A percentile compares a stretch with the other conserved stretches of the same genome.
Conservation (phyloP, 2,888 invertebrate species). For the Drosophila peninsularis region DNA sequence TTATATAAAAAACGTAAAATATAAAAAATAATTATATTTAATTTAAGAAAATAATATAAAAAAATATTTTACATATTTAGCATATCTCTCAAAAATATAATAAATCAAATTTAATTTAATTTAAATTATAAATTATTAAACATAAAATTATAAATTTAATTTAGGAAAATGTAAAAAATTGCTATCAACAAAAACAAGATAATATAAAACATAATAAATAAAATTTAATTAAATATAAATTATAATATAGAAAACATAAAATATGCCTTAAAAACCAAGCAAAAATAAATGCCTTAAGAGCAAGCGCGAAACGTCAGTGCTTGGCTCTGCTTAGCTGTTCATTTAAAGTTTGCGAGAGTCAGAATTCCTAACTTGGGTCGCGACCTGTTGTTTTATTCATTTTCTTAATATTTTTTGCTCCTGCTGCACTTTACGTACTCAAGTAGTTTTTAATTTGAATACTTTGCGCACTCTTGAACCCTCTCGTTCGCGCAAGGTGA, state of each 20-base stretch:
- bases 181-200: too few relatives aligned
- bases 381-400: constrained; percentile 31
- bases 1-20: too few relatives aligned
- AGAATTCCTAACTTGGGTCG: constrained; percentile 28
- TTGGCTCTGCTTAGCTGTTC: constrained; percentile 6
- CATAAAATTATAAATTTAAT: too few relatives aligned
- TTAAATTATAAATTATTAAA: not conserved
- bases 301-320: not conserved
- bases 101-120: not conserved
- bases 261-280: too few relatives aligned
- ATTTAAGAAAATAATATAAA: too few relatives aligned
- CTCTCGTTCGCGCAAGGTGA: constrained; percentile 13
- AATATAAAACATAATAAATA: too few relatives aligned
- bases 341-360: constrained; percentile 17
- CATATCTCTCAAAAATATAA: not conserved
- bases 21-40: too few relatives aligned
- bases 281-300: not conserved
- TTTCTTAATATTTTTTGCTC: constrained; percentile 6
- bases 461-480: constrained; percentile 60
- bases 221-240: too few relatives aligned
- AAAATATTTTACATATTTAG: too few relatives aligned
- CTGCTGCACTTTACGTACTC: constrained; percentile 49
- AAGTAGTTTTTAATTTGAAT: constrained; percentile 80
- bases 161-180: too few relatives aligned
- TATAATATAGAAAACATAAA: not conserved